phyloP scores from a whole-genome alignment of 2,888 invertebrate species.

The Harpagoxenus sublaevis region DNA sequence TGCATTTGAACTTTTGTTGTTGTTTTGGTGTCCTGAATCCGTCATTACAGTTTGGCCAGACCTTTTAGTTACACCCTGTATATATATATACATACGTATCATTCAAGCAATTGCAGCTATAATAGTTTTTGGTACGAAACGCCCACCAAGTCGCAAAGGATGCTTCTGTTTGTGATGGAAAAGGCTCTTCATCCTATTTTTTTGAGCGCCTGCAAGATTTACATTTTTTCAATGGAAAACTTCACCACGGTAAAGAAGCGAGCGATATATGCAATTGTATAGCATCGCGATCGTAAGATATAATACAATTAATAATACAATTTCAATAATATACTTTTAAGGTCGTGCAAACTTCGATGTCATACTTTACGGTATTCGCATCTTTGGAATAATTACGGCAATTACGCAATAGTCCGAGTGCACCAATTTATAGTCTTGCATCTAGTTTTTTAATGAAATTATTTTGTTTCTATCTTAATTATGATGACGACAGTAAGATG shows the following conservation, averaged over 20 bases:
- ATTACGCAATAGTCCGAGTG: neutral
- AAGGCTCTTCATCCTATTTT: conserved; percentile 5
- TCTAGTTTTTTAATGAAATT: neutral
- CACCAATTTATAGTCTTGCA: neutral
- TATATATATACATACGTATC: neutral
- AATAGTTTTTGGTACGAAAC: conserved; percentile 56
- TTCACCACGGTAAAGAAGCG: conserved; percentile 39
- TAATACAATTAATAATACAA: neutral
- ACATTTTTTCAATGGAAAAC: conserved; percentile 46
- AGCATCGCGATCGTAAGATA: neutral
- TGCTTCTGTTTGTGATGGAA: conserved; percentile 36
- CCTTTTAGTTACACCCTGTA: too few relatives aligned
- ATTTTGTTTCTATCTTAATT: neutral
- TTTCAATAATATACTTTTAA: conserved; percentile 42
- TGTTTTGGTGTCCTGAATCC: too few relatives aligned
- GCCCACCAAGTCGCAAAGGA: conserved; percentile 29
- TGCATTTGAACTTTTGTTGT: too few relatives aligned
- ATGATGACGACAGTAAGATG: neutral
- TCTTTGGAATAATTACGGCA: conserved; percentile 47
- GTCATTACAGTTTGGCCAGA: too few relatives aligned
- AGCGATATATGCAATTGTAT: too few relatives aligned
- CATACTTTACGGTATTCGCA: conserved; percentile 64
- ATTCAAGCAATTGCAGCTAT: conserved; percentile 37
- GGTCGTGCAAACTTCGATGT: conserved; percentile 62
- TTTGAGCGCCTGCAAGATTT: conserved; percentile 51